Percentiles rank a stretch among this genome's conserved stretches.
phyloP scores from a whole-genome alignment of 2,888 invertebrate genomes.

The Stenichneumon culpator region DNA sequence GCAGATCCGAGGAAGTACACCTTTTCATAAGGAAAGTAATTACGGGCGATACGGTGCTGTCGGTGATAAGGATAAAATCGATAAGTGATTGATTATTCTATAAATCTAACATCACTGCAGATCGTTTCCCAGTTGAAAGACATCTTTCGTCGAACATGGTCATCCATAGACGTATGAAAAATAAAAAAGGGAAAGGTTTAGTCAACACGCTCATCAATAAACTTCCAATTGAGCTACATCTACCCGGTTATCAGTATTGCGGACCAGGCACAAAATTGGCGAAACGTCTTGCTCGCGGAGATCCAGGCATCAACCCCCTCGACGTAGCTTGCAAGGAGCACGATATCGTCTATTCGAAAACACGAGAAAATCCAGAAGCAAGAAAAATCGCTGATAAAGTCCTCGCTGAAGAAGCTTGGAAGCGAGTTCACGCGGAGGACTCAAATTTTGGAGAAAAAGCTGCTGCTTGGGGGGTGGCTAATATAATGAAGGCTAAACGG shows the following conservation, averaged over 20 bases:
- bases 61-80: background rate
- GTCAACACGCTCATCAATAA: slow-evolving; percentile 64
- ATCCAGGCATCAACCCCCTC: slow-evolving; percentile 65
- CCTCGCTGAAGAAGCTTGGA: slow-evolving; percentile 77
- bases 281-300: too few species aligned
- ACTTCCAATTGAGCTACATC: slow-evolving; percentile 68
- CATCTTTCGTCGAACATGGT: background rate
- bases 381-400: slow-evolving; percentile 80
- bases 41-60: background rate
- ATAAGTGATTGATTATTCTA: background rate
- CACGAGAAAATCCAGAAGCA: slow-evolving; percentile 59
- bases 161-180: slow-evolving; percentile 11
- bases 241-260: slow-evolving; percentile 51
- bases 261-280: too few species aligned
- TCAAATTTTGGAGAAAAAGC: slow-evolving; percentile 77
- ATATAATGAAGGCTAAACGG: slow-evolving; percentile 78
- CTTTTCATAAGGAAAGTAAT: too few species aligned
- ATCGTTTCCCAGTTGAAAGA: background rate
- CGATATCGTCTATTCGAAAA: slow-evolving; percentile 70
- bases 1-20: background rate
- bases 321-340: slow-evolving; percentile 73
- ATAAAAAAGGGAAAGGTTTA: slow-evolving; percentile 54
- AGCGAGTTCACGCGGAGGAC: slow-evolving; percentile 75
- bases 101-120: background rate
- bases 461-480: slow-evolving; percentile 75